Conservation (phyloP, 2,888 invertebrate genomes). For the Altica lythri region DNA sequence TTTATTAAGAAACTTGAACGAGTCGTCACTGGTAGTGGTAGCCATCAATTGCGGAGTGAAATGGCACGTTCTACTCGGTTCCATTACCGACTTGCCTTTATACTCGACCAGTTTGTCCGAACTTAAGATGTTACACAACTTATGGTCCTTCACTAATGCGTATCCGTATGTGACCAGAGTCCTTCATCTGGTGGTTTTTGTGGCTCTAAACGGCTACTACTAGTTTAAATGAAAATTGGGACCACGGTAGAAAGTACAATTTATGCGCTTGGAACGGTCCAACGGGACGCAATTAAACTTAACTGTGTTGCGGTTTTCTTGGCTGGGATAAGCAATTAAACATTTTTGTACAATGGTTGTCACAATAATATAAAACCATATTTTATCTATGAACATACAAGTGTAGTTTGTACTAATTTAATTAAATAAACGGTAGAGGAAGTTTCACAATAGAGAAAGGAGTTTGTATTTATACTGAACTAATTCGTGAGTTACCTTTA, state of each 20-base stretch:
- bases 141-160: constrained; percentile 33
- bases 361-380: too few species aligned
- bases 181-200: constrained; percentile 24
- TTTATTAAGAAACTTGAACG: too few species aligned
- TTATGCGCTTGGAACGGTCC: constrained; percentile 18
- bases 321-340: too few species aligned
- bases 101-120: constrained; percentile 33
- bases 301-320: constrained; percentile 13
- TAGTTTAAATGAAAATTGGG: constrained; percentile 25
- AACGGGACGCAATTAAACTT: constrained; percentile 11
- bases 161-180: constrained; percentile 30
- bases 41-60: constrained; percentile 37
- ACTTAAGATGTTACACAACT: constrained; percentile 36
- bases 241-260: constrained; percentile 14
- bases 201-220: constrained; percentile 26
- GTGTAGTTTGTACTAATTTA: too few species aligned
- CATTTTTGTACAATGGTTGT: too few species aligned
- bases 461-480: too few species aligned
- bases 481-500: too few species aligned
- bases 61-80: constrained; percentile 36
- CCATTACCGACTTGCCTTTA: constrained; percentile 33
- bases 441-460: too few species aligned
- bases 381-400: too few species aligned
- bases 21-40: neutral
- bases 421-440: too few species aligned